These are phyloP conservation scores for Cepphus grylle DNA, from an alignment of 2,113 vertebrate genomes.

Conservation along the genomic window DNA sequence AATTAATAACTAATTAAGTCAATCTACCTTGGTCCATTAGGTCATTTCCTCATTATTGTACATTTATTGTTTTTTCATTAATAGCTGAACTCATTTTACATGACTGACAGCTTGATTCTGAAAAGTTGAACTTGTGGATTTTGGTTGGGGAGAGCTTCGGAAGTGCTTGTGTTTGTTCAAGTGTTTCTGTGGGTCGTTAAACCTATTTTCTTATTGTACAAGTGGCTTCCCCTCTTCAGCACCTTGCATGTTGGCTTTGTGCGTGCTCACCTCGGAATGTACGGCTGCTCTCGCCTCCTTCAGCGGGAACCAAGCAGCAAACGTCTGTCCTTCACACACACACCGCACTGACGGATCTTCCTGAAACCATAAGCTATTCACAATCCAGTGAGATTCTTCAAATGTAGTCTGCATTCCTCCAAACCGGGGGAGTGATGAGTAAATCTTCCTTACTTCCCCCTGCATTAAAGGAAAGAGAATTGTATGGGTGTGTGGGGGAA, in stretches of 20 bases:
- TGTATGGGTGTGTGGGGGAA: neutral
- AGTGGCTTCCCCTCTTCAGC: slow-evolving; percentile 16
- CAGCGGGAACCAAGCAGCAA: neutral
- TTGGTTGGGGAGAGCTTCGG: neutral
- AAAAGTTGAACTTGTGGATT: neutral
- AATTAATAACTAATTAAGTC: slow-evolving; percentile 64
- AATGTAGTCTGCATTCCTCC: neutral
- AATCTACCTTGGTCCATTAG: slow-evolving; percentile 41
- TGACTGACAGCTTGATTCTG: slow-evolving; percentile 27
- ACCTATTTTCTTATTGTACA: neutral
- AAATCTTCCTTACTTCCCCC: neutral
- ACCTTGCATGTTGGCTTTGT: neutral
- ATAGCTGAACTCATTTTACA: slow-evolving; percentile 34
- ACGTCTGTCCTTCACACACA: neutral
- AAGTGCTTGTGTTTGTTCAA: neutral
- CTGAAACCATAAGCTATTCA: neutral
- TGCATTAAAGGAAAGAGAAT: neutral
- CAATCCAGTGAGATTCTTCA: neutral
- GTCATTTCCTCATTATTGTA: slow-evolving; percentile 57
- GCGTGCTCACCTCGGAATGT: neutral
- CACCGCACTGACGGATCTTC: neutral
- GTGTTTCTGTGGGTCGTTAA: neutral
- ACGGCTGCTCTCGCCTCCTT: neutral
- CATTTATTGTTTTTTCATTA: slow-evolving; percentile 58
- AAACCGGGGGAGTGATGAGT: neutral